Conservation (phyloP, 2,888 invertebrate genomes). For the Caenorhabditis wallacei region DNA sequence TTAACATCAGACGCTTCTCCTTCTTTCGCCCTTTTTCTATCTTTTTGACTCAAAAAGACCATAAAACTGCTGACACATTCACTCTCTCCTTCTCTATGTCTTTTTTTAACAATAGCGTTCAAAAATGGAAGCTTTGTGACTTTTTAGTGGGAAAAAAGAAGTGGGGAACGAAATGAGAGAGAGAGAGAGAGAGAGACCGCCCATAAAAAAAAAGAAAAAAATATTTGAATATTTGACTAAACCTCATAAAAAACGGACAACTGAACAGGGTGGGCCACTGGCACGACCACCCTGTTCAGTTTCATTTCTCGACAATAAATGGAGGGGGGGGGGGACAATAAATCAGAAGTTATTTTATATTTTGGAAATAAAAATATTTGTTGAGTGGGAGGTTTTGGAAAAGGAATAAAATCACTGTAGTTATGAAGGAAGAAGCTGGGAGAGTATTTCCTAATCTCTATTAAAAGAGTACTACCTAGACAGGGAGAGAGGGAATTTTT, state of each 20-base stretch:
- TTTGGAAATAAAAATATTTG: no score
- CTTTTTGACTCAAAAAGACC: constrained; percentile 27
- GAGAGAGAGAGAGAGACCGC: constrained; percentile 10
- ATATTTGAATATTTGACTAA: constrained; percentile 61
- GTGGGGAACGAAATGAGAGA: background rate
- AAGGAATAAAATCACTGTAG: no score
- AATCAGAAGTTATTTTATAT: background rate
- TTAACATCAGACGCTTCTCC: background rate
- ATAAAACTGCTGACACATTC: constrained; percentile 44
- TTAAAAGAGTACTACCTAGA: no score
- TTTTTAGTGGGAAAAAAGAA: constrained; percentile 15
- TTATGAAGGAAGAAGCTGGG: no score
- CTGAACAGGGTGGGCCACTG: constrained; percentile 4
- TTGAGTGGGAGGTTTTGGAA: no score
- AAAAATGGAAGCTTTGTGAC: constrained; percentile 50
- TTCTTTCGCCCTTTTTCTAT: background rate
- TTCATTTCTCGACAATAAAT: background rate
- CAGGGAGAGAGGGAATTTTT: no score
- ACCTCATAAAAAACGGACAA: constrained; percentile 45
- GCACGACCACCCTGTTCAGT: constrained; percentile 41
- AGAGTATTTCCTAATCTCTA: no score
- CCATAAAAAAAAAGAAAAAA: constrained; percentile 50
- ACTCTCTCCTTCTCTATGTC: constrained; percentile 4
- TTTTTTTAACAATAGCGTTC: constrained; percentile 39
- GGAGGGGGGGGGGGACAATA: background rate